Conservation (phyloP, 2,113 vertebrate genomes). For the Menidia beryllina region DNA sequence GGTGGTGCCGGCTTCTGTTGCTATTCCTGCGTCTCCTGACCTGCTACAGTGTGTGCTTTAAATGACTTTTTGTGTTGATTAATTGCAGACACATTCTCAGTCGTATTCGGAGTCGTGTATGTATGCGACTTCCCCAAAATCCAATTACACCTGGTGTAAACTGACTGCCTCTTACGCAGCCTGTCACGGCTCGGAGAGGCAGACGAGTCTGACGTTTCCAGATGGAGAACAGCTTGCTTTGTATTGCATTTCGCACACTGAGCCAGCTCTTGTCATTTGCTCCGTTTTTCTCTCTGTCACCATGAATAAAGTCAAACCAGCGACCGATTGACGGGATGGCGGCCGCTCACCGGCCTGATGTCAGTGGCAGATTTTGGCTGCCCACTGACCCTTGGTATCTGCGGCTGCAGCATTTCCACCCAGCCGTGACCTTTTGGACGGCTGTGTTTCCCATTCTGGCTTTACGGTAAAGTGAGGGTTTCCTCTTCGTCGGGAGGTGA, state of each 20-base stretch:
- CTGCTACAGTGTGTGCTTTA: neutral
- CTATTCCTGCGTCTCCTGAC: neutral
- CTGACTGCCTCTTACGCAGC: slow-evolving; percentile 53
- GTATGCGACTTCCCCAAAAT: slow-evolving; percentile 14
- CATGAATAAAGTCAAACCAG: slow-evolving; percentile 56
- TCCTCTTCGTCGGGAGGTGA: slow-evolving; percentile 48
- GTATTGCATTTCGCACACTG: slow-evolving; percentile 65
- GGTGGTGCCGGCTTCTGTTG: slow-evolving; percentile 9
- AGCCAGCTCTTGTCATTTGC: slow-evolving; percentile 49
- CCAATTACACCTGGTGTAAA: slow-evolving; percentile 55
- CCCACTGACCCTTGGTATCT: slow-evolving; percentile 48
- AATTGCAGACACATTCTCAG: neutral
- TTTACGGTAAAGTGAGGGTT: slow-evolving; percentile 52
- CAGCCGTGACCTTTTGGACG: slow-evolving; percentile 62
- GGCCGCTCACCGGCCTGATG: slow-evolving; percentile 61
- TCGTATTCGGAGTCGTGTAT: slow-evolving; percentile 1
- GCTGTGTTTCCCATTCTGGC: slow-evolving; percentile 30
- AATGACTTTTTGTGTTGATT: neutral
- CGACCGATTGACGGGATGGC: slow-evolving; percentile 66
- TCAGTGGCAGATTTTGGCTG: slow-evolving; percentile 64
- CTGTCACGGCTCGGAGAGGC: slow-evolving; percentile 53
- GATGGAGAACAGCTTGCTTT: slow-evolving; percentile 72
- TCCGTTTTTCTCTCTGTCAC: slow-evolving; percentile 35
- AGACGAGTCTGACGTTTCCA: slow-evolving; percentile 68
- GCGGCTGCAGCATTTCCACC: slow-evolving; percentile 41